Evolutionary conservation across 2,797 vertebrate genomes (phyloP), one percentile per base, ranked within the genome.

Genomic region (Halcyon badia): DNA sequence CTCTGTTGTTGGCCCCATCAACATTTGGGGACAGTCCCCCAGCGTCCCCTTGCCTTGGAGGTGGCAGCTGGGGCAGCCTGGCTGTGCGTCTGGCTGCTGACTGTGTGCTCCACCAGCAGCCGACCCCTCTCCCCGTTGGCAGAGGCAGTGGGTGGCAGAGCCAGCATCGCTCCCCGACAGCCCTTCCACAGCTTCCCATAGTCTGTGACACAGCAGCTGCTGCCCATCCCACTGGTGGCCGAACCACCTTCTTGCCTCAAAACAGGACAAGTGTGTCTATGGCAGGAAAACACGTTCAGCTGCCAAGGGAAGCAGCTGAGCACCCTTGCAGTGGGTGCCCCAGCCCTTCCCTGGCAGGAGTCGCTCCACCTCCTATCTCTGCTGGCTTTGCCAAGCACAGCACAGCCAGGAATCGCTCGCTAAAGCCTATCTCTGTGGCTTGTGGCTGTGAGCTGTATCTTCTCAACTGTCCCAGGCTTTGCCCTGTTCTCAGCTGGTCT

Each of bases 361-460:
- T 20, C 1, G 2, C 42, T 51, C 61, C 52, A 56, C 42, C 35
- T 51, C 5, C 0, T 28, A 0, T 52, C 66, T 78, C 71, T 61
- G 49, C 54, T 64, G 22, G 4, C 46, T 77, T 61, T 58, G 42
- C 51, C 69, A 44, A 56, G 68, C 49, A 6, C 14, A 44, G 58
- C 44, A 10, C 44, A 42, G 66, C 37, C 26, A 39, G 72, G 61
- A 42, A 70, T 39, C 1, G 0, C 78, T 83, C 46, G 7, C 20
- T 35, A 10, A 70, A 44, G 22, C 70, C 54, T 28, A 0, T 26
- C 54, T 56, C 46, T 3, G 16, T 13, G n/a, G 17, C 76, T 42
- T 42, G 30, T 68, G 37, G 21, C 58, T 62, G 58, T 10, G 48
- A 66, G 62, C 57, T 51, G 2, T 13, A 8, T 46, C 62, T 85